These are phyloP conservation scores for Habrosyne pyritoides DNA, from an alignment of 2,888 invertebrate species.

Conservation along the genomic window DNA sequence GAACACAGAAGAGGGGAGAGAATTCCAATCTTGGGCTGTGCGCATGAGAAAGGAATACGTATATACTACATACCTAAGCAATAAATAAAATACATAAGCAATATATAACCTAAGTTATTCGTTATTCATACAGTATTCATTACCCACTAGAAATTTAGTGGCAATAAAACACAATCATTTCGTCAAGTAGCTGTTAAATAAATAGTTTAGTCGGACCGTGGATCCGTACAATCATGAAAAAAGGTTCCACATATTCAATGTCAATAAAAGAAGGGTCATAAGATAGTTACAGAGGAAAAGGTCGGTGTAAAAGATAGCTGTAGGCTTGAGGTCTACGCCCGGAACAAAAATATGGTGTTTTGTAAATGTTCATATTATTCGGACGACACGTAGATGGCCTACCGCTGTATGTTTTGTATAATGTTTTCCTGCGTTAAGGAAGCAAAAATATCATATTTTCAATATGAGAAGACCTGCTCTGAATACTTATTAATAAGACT, in stretches of 20 bases:
- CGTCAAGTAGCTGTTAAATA: constrained; percentile 8
- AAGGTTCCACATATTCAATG: constrained; percentile 18
- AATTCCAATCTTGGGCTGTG: too few species aligned
- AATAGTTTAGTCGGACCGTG: constrained; percentile 14
- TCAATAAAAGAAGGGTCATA: constrained; percentile 17
- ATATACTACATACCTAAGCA: not conserved
- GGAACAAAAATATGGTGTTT: constrained; percentile 10
- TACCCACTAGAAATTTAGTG: not conserved
- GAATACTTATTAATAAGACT: too few species aligned
- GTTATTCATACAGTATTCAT: constrained; percentile 7
- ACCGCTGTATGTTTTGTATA: not conserved
- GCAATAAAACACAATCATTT: constrained; percentile 4
- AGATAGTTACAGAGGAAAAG: constrained; percentile 12
- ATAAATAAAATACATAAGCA: not conserved
- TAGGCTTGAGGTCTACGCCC: not conserved
- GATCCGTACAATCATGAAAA: constrained; percentile 15
- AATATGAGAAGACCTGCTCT: not conserved
- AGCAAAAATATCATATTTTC: not conserved
- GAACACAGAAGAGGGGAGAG: too few species aligned
- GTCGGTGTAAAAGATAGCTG: constrained; percentile 5
- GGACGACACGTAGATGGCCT: not conserved
- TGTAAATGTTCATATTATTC: not conserved
- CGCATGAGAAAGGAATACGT: too few species aligned
- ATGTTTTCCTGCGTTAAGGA: not conserved
- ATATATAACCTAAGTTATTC: not conserved